Base-by-base conservation (phyloP, 2,113 vertebrate species). In the Albula goreensis region DNA sequence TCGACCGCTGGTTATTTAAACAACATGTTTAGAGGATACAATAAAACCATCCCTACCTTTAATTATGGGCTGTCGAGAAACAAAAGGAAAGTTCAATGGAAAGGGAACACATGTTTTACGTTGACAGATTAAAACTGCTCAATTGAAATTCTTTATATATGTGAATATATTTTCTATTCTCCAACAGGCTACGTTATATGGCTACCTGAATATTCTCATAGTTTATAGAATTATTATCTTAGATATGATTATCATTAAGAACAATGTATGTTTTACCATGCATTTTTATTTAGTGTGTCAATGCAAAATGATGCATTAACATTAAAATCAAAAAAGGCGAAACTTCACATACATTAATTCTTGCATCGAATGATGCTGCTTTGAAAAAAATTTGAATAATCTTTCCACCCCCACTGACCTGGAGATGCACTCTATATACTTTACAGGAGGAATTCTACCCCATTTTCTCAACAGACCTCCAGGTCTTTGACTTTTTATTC, bases 1-100 rank as follows among this genome's bases (percentile, higher is more conserved):
- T 74, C 70, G 22, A 74, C 70, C 70, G 31, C 70, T 74, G 70
- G 31, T 74, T 31, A 74, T 74, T 74, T 74, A 74, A 74, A 74
- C 22, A 74, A 74, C n/a, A 74, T 74, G 70, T 74, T 74, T 31
- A 74, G 31, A 31, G 70, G n/a, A 74, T 74, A 74, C 5, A 31
- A 19, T 74, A 74, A 25, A 74, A 11, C 70, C 5, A 74, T n/a
- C 70, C 70, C 7, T 74, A 74, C 70, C 70, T 74, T 74, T 74
- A 74, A 74, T 74, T 31, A 74, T 31, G 70, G 22, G 9, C n/a
- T 0, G 22, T 7, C 2, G 6, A 31, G 70, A 74, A 74, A 25
- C n/a, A 74, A 25, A n/a, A 74, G 22, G 22, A 31, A n/a, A 31
- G n/a, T 31, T 74, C 22, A 74, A 22, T 2, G 70, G n/a, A 70